These are phyloP conservation scores for Mesochorus sp. DNA, from an alignment of 2,888 invertebrate species.

Conservation along the genomic window DNA sequence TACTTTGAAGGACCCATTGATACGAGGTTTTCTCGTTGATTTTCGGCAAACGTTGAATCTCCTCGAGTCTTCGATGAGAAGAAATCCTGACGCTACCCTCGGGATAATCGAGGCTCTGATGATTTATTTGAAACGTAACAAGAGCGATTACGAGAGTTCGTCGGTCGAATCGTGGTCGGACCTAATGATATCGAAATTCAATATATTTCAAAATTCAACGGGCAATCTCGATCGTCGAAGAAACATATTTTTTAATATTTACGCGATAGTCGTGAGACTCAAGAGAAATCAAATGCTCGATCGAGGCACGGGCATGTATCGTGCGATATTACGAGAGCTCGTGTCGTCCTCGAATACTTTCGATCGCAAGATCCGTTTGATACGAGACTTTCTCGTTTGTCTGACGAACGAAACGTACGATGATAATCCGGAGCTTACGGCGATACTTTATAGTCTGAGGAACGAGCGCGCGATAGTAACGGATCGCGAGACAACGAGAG, in stretches of 20 bases:
- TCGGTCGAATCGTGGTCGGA: slow-evolving; percentile 67
- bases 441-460: slow-evolving; percentile 66
- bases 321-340: slow-evolving; percentile 74
- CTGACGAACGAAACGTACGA: slow-evolving; percentile 65
- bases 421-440: slow-evolving; percentile 61
- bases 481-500: too few relatives aligned
- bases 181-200: slow-evolving; percentile 69
- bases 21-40: slow-evolving; percentile 70
- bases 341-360: slow-evolving; percentile 55
- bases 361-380: slow-evolving; percentile 70
- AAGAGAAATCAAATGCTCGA: slow-evolving; percentile 64
- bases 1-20: slow-evolving; percentile 74
- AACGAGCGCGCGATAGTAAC: slow-evolving; percentile 45
- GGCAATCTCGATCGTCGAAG: slow-evolving; percentile 68
- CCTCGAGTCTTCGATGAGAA: slow-evolving; percentile 64
- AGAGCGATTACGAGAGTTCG: slow-evolving; percentile 53
- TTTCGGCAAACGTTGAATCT: slow-evolving; percentile 67
- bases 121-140: slow-evolving; percentile 70
- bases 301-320: slow-evolving; percentile 64
- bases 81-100: slow-evolving; percentile 71
- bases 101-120: slow-evolving; percentile 74
- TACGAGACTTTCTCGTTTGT: slow-evolving; percentile 74
- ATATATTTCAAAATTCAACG: slow-evolving; percentile 60
- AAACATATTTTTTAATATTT: slow-evolving; percentile 73
- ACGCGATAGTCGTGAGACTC: slow-evolving; percentile 69